These are phyloP conservation scores for Cotesia glomerata DNA, from an alignment of 1,140 invertebrate genomes.

Conservation along the genomic window DNA sequence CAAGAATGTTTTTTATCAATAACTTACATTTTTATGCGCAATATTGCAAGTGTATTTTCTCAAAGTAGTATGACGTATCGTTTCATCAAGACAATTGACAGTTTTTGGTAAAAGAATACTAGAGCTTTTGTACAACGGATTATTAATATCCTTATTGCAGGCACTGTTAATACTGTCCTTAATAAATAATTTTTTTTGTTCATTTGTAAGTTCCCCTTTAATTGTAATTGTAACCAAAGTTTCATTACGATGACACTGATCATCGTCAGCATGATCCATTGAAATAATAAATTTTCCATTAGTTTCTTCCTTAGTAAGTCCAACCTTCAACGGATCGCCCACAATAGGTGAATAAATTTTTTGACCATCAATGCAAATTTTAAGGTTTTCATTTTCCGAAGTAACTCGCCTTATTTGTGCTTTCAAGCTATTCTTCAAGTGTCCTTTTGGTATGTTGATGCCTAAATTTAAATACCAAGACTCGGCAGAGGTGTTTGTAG, in stretches of 20 bases:
- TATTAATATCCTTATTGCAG: conserved; percentile 39
- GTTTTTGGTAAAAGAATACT: conserved; percentile 39
- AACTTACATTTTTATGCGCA: conserved; percentile 31
- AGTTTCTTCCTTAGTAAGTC: conserved; percentile 39
- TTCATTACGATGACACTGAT: conserved; percentile 43
- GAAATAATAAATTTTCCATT: conserved; percentile 44
- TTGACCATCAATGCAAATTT: conserved; percentile 53
- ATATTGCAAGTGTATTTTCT: conserved; percentile 41
- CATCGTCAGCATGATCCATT: conserved; percentile 46
- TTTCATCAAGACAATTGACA: conserved; percentile 39
- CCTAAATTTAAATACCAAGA: conserved; percentile 52
- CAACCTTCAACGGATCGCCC: conserved; percentile 31
- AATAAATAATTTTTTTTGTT: conserved; percentile 40
- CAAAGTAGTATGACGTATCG: conserved; percentile 40
- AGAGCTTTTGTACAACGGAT: conserved; percentile 32
- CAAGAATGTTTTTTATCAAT: no score
- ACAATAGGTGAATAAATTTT: conserved; percentile 42
- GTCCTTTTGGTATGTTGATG: conserved; percentile 42
- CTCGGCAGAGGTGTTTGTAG: conserved; percentile 37
- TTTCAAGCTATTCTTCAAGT: conserved; percentile 44
- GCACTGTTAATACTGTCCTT: conserved; percentile 22
- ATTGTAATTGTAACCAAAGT: conserved; percentile 34
- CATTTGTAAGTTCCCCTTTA: conserved; percentile 42
- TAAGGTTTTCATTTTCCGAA: conserved; percentile 48
- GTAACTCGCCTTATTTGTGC: conserved; percentile 45